Evolutionary conservation across 92 coral and sea anemone species (phyloP).

Genomic region (Palythoa grandiflora): DNA sequence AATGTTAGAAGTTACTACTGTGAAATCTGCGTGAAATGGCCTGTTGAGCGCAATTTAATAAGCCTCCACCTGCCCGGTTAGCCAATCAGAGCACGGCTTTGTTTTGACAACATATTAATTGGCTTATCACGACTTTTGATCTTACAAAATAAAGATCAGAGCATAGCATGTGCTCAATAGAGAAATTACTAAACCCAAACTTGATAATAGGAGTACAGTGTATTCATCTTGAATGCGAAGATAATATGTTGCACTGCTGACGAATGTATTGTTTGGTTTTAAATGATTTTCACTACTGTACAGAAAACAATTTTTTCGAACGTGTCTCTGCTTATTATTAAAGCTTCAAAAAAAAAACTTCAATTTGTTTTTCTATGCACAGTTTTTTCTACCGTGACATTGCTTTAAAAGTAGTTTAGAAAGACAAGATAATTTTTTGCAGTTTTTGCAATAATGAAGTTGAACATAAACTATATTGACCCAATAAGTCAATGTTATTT

Average conservation of each 20-base stretch:
- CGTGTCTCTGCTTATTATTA: neutral
- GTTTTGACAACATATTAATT: constrained; percentile 95
- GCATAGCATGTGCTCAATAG: constrained; percentile 81
- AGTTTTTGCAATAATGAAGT: neutral
- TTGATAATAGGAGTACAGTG: constrained; percentile 53
- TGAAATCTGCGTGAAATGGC: constrained; percentile 73
- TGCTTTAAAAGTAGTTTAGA: neutral
- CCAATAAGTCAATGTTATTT: neutral
- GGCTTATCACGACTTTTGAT: constrained; percentile 97
- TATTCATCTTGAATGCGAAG: constrained; percentile 23
- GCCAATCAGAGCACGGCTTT: constrained; percentile 89
- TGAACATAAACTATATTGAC: neutral
- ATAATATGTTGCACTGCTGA: neutral
- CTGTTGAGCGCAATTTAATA: constrained; percentile 90
- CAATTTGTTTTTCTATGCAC: neutral
- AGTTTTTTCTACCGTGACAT: too few species aligned
- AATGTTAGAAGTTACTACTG: constrained; percentile 27
- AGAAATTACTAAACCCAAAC: constrained; percentile 59
- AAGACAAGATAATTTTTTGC: neutral
- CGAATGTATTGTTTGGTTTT: neutral
- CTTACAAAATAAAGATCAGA: constrained; percentile 75
- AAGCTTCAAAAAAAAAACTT: neutral
- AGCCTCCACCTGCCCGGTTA: constrained; percentile 88
- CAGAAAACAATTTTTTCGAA: neutral
- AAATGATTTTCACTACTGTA: neutral